Percentiles rank a stretch among this genome's conserved stretches.
Conservation (phyloP, 1,140 invertebrate species). For the Bicyclus anynana region DNA sequence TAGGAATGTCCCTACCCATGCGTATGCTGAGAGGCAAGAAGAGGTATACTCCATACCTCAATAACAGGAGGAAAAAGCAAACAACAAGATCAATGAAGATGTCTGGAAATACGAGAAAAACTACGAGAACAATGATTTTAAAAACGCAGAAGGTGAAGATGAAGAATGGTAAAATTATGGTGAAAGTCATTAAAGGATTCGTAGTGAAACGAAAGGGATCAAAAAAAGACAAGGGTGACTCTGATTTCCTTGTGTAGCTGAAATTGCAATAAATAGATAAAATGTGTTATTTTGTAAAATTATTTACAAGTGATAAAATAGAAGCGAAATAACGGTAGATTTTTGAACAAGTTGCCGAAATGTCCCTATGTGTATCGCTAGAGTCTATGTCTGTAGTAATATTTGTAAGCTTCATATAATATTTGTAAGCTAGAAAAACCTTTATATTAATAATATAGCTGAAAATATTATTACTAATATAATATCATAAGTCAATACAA, state of each 20-base stretch:
- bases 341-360: no score
- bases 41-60: slow-evolving; percentile 31
- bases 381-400: no score
- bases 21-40: slow-evolving; percentile 30
- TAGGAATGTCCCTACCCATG: slow-evolving; percentile 16
- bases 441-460: no score
- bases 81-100: slow-evolving; percentile 7
- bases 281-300: no score
- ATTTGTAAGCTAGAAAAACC: no score
- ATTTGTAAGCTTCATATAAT: no score
- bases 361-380: no score
- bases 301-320: no score
- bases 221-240: slow-evolving; percentile 16
- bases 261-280: neutral
- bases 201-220: slow-evolving; percentile 12
- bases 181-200: slow-evolving; percentile 33
- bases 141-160: slow-evolving; percentile 15
- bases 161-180: slow-evolving; percentile 25
- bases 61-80: slow-evolving; percentile 19
- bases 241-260: slow-evolving; percentile 33
- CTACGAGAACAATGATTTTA: slow-evolving; percentile 7
- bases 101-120: slow-evolving; percentile 1
- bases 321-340: no score
- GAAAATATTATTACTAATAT: no score
- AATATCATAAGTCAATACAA: no score